Evolutionary conservation across 2,888 invertebrate genomes (phyloP), one percentile per base, ranked within the genome.

Genomic region (Lordiphosa fenestrarum): DNA sequence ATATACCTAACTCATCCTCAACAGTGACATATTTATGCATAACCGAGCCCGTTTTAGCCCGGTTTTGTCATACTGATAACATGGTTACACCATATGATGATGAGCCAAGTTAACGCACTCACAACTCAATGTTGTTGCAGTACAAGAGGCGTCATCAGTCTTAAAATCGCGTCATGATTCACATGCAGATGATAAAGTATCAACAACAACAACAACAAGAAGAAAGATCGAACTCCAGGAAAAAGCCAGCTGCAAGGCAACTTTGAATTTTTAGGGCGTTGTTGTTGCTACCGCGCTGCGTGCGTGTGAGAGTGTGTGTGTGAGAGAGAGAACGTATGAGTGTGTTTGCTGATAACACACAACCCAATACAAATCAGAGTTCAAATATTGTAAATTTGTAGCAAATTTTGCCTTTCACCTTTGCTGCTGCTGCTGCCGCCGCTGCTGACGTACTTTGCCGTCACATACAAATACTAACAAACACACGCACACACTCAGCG

Each of bases 121-220:
- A 15, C 7, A 15, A 1, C 19, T 7, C 7, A 37, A 39, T 35
- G 7, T 25, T 48, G 38, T 21, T 5, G 25, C 50, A 39, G 7
- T 25, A 7, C 25, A 25, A 25, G 25, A 25, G 7, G 15, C 71
- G 63, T 73, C 74, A 71, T 58, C 30, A 15, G 37, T 41, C 37
- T 42, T 10, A 52, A 59, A 59, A 50, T 21, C 53, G 63, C 66
- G 76, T 68, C 76, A 80, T 83, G 80, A 76, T 72, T 83, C 76
- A 83, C 70, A 70, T 67, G 62, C 51, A 50, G 33, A 30, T 30
- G 30, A 30, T 9, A 30, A 30, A 30, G 3, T 9, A 30, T 9
- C 30, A 30, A 38, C n/a, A n/a, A n/a, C n/a, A n/a, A n/a, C 38
- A 46, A 44, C 48, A 39, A 23, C 49, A 41, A 23, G 7, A 42